phyloP scores from a whole-genome alignment of 2,797 vertebrate genomes.

The Prunella strophiata region DNA sequence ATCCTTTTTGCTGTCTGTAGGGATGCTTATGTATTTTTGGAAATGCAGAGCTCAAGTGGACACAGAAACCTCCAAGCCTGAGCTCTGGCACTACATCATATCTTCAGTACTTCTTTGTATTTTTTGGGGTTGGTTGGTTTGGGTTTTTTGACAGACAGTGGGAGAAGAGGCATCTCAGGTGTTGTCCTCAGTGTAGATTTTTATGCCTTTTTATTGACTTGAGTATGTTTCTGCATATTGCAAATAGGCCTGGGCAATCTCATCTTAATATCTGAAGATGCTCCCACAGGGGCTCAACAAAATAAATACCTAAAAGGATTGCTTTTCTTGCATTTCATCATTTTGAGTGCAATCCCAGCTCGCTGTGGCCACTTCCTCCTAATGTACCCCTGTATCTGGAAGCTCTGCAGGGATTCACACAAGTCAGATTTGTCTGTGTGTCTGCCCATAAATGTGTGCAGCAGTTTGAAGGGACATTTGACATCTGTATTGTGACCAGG shows the following conservation, averaged over 20 bases:
- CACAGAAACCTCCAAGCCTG: background rate
- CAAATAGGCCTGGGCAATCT: background rate
- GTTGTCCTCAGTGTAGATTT: background rate
- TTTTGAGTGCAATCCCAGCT: background rate
- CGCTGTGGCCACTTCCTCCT: background rate
- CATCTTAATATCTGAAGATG: background rate
- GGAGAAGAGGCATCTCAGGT: background rate
- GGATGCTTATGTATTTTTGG: background rate
- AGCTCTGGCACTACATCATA: background rate
- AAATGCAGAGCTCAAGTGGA: background rate
- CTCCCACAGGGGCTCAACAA: background rate
- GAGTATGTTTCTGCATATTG: background rate
- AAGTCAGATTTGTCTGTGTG: background rate
- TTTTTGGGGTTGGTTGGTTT: background rate
- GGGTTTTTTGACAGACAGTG: background rate
- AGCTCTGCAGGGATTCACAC: background rate
- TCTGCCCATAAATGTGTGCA: background rate
- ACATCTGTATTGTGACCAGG: background rate
- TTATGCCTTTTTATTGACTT: background rate
- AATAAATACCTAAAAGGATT: background rate
- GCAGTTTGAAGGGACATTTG: background rate
- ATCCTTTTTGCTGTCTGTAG: background rate
- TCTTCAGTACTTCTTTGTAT: background rate
- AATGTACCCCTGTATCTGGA: background rate
- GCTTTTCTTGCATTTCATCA: background rate